These are phyloP conservation scores for Lipophrys pholis DNA, from an alignment of 2,113 vertebrate genomes.

Conservation along the genomic window DNA sequence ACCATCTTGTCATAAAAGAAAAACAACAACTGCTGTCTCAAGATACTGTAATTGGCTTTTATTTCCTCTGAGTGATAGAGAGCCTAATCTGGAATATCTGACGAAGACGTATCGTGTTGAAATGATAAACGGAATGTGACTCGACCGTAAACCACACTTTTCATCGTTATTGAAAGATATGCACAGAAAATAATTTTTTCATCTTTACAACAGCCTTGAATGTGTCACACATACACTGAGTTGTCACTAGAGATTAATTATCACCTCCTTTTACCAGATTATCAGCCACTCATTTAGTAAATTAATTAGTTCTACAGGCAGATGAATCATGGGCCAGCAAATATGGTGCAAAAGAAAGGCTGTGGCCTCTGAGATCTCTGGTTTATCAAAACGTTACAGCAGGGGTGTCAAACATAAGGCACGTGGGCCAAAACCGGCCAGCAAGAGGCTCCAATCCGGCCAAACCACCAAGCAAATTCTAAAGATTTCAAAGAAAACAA, in stretches of 20 bases:
- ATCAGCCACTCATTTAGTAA: background rate
- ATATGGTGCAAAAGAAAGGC: too few species aligned
- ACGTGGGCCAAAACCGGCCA: too few species aligned
- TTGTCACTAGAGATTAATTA: too few species aligned
- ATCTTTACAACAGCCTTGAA: background rate
- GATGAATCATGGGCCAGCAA: too few species aligned
- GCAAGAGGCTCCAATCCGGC: too few species aligned
- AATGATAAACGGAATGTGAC: background rate
- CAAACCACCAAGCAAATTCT: too few species aligned
- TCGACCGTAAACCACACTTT: background rate
- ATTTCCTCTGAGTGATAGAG: constrained; percentile 1
- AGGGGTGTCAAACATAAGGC: too few species aligned
- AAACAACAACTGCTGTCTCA: background rate
- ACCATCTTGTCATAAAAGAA: constrained; percentile 3
- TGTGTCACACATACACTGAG: background rate
- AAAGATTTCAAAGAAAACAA: too few species aligned
- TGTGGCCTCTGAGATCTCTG: too few species aligned
- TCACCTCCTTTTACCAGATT: background rate
- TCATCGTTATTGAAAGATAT: background rate
- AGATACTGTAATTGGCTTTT: constrained; percentile 16
- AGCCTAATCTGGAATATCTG: too few species aligned
- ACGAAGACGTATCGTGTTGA: background rate
- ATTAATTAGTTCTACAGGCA: too few species aligned
- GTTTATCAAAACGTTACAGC: too few species aligned
- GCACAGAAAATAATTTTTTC: background rate